Base-by-base conservation (phyloP, 2,888 invertebrate genomes). In the Tanypteryx hageni region DNA sequence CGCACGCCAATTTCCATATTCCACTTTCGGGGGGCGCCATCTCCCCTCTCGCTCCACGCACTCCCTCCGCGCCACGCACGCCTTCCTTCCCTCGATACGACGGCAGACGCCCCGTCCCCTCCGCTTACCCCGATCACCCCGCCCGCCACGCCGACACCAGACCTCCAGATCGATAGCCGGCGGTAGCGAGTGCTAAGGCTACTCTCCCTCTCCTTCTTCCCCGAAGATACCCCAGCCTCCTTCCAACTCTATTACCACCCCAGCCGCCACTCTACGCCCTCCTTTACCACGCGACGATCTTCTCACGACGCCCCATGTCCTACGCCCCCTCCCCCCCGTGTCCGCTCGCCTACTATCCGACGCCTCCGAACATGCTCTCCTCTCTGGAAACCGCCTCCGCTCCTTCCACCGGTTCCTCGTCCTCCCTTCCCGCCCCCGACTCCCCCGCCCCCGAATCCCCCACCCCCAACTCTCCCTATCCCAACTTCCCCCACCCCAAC, bases 121-220 rank as follows among this genome's bases (percentile, higher is more conserved):
- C n/a, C n/a, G n/a, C n/a, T n/a, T n/a, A n/a, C n/a, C n/a, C n/a
- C n/a, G n/a, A n/a, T 4, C 56, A n/a, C 44, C 18, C 56, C 56
- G 4, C 83, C 83, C 83, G 57, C 57, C 57, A 44, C 83, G 44
- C 44, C 57, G 44, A 57, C 83, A 83, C 83, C 83, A 83, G 56
- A n/a, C 83, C 83, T 83, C 56, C 83, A 83, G 83, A 83, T 83
- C 83, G 83, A 83, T 83, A 83, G 83, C 44, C 83, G 83, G 83
- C 56, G n/a, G n/a, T n/a, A 83, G n/a, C 83, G 83, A 44, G 83
- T 83, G 83, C 83, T 83, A 83, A 16, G 57, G 83, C 57, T 83
- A 18, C 83, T 57, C 83, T 27, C 11, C 56, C 27, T 82, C 31
- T 56, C 56, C 44, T 18, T 18, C 31, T 8, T 18, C 56, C 57